phyloP scores from a whole-genome alignment of 2,888 invertebrate species.

The Bombylius discolor region DNA sequence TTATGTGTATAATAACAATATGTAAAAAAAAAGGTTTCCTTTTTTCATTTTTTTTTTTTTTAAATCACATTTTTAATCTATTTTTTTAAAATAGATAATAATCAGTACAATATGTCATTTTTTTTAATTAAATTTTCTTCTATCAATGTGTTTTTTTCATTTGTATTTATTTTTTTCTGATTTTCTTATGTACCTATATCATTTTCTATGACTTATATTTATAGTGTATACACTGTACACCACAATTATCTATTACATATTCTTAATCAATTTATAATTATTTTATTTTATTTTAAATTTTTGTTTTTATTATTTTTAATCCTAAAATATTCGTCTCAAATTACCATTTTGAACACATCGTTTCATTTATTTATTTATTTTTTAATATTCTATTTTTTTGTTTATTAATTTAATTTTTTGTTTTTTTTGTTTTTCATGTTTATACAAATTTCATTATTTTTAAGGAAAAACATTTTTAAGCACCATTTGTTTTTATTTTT shows the following conservation, averaged over 20 bases:
- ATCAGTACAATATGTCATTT: too few species aligned
- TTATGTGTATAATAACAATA: too few species aligned
- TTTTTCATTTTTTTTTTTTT: too few species aligned
- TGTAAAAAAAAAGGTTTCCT: too few species aligned
- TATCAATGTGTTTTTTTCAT: too few species aligned
- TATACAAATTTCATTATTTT: conserved; percentile 6
- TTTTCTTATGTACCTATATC: too few species aligned
- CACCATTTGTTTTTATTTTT: conserved; percentile 11
- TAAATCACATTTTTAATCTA: too few species aligned
- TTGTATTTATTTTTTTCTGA: too few species aligned
- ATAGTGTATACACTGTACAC: too few species aligned
- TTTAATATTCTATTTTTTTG: not conserved
- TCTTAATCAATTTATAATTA: not conserved
- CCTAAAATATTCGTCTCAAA: conserved; percentile 10
- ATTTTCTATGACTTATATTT: too few species aligned
- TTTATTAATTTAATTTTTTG: not conserved
- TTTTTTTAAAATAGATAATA: too few species aligned
- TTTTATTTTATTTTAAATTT: not conserved
- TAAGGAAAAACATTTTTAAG: conserved; percentile 11
- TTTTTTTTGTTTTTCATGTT: not conserved
- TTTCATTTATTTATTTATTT: conserved; percentile 3
- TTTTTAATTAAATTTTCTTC: too few species aligned
- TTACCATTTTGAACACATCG: conserved; percentile 10
- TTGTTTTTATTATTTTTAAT: conserved; percentile 5
- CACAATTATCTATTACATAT: not conserved